Conservation (phyloP, 2,888 invertebrate genomes). For the Gymnoscelis rufifasciata region DNA sequence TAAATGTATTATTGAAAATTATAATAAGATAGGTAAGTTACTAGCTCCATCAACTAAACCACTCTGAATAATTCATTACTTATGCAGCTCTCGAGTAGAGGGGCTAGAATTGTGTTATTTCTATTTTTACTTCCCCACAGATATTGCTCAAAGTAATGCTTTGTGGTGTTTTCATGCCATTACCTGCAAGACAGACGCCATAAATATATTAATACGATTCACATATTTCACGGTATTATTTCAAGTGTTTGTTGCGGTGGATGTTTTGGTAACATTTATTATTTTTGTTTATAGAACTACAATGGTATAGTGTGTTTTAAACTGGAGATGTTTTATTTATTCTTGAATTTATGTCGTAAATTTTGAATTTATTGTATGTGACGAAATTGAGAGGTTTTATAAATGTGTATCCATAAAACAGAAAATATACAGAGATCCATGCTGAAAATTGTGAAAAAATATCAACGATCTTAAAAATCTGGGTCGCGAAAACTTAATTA, state of each 20-base stretch:
- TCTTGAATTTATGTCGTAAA: too few species aligned
- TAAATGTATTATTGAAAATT: too few species aligned
- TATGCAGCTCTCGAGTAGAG: constrained; percentile 50
- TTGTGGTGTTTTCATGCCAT: constrained; percentile 74
- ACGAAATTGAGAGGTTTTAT: too few species aligned
- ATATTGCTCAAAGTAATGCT: constrained; percentile 55
- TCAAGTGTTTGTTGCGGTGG: constrained; percentile 21
- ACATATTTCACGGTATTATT: constrained; percentile 48
- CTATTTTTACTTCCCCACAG: constrained; percentile 57
- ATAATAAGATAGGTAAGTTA: not conserved
- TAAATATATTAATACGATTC: constrained; percentile 69
- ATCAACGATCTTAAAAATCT: too few species aligned
- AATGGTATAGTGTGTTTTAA: too few species aligned
- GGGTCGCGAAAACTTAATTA: too few species aligned
- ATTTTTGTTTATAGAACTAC: too few species aligned
- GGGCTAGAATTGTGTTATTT: constrained; percentile 55
- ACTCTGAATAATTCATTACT: constrained; percentile 38
- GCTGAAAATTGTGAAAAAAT: too few species aligned
- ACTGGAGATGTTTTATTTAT: too few species aligned
- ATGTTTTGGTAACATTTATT: constrained; percentile 12
- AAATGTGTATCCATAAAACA: too few species aligned
- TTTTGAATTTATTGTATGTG: too few species aligned
- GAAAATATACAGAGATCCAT: too few species aligned
- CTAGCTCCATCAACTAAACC: constrained; percentile 16
- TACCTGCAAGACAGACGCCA: constrained; percentile 71